These are phyloP conservation scores for Mastomys coucha DNA, from an alignment of 2,113 vertebrate species.

Conservation along the genomic window DNA sequence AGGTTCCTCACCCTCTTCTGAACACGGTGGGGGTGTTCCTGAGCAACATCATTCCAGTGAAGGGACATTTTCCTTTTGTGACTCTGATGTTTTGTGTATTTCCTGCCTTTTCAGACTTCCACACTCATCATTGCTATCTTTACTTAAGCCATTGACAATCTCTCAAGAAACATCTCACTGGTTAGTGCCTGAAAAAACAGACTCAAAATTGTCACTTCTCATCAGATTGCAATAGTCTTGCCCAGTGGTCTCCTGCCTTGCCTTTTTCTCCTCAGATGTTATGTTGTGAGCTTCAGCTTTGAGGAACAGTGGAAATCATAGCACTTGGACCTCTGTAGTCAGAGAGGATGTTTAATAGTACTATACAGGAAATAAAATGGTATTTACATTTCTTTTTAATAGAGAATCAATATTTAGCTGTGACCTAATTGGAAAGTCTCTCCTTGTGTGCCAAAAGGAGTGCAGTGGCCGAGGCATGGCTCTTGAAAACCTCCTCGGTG, in stretches of 20 bases:
- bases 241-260: not conserved
- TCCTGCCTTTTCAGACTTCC: not conserved
- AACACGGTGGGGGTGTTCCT: not conserved
- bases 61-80: not conserved
- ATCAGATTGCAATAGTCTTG: not conserved
- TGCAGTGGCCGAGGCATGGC: too few relatives aligned
- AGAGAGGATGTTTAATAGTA: not conserved
- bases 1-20: not conserved
- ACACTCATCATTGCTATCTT: not conserved
- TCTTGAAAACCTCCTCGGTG: not conserved
- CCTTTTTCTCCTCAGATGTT: not conserved
- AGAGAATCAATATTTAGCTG: conserved; percentile 54
- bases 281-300: not conserved
- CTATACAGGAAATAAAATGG: conserved; percentile 32
- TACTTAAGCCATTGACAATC: not conserved
- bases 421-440: conserved; percentile 35
- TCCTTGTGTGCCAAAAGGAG: not conserved
- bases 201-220: not conserved
- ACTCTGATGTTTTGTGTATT: not conserved
- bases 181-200: not conserved
- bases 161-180: conserved; percentile 7
- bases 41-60: not conserved
- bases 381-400: conserved; percentile 54
- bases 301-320: conserved; percentile 27
- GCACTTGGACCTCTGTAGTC: not conserved